Evolutionary conservation across 2,888 invertebrate genomes (phyloP).

Genomic region (Drosophila infuscata): DNA sequence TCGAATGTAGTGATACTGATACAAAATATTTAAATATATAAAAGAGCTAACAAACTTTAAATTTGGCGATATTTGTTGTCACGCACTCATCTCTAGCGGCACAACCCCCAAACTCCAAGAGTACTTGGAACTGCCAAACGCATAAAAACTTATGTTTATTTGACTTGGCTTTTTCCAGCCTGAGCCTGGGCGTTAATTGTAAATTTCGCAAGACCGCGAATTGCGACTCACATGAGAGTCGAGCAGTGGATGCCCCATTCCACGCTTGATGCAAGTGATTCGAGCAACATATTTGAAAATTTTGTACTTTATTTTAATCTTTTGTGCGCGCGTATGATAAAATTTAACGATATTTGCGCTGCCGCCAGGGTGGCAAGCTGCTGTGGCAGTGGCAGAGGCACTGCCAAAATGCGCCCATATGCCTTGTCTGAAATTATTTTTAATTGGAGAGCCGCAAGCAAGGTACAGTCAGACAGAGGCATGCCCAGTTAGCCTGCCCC

Average conservation of each 20-base stretch:
- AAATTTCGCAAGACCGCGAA: slow-evolving; percentile 68
- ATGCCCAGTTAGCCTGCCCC: slow-evolving; percentile 34
- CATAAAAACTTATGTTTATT: slow-evolving; percentile 82
- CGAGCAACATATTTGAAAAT: slow-evolving; percentile 65
- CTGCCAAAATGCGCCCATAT: slow-evolving; percentile 66
- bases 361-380: slow-evolving; percentile 27
- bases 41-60: rapidly evolving
- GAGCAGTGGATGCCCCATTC: slow-evolving; percentile 49
- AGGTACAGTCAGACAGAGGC: slow-evolving; percentile 64
- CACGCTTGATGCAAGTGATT: slow-evolving; percentile 41
- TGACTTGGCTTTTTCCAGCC: slow-evolving; percentile 73
- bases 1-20: too few relatives aligned
- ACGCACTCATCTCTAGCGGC: slow-evolving; percentile 44
- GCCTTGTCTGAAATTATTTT: slow-evolving; percentile 72
- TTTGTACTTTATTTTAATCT: slow-evolving; percentile 79
- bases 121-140: slow-evolving; percentile 58
- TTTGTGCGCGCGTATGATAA: slow-evolving; percentile 68
- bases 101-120: slow-evolving; percentile 51
- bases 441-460: slow-evolving; percentile 66
- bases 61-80: background rate
- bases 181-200: slow-evolving; percentile 77
- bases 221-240: slow-evolving; percentile 28
- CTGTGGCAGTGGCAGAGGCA: slow-evolving; percentile 13
- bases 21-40: background rate
- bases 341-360: slow-evolving; percentile 72